A percentile compares a stretch with the other conserved stretches of the same genome.
These are phyloP conservation scores for Sisyra nigra DNA, from an alignment of 2,888 invertebrate genomes.

Conservation along the genomic window DNA sequence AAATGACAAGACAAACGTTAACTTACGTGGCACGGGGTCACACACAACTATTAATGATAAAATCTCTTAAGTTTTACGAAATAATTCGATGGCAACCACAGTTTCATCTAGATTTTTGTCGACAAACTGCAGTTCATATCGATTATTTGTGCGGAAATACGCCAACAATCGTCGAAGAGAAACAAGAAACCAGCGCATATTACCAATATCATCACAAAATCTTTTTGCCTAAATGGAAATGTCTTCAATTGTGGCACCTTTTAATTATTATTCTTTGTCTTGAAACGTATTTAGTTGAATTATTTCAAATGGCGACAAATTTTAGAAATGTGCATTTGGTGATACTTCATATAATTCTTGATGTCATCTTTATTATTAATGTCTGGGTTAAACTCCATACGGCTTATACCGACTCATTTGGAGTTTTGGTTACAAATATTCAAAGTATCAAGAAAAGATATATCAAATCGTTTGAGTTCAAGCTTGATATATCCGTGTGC, in stretches of 20 bases:
- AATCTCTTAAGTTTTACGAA: slow-evolving; percentile 12
- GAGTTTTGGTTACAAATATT: slow-evolving; percentile 12
- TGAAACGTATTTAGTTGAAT: background rate
- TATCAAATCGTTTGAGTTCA: slow-evolving; percentile 12
- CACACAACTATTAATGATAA: slow-evolving; percentile 14
- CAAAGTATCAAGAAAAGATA: slow-evolving; percentile 13
- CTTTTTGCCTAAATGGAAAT: slow-evolving; percentile 4
- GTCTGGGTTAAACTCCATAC: slow-evolving; percentile 14
- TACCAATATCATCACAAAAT: background rate
- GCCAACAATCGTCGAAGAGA: too few species aligned
- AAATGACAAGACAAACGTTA: slow-evolving; percentile 13
- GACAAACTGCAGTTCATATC: slow-evolving; percentile 11
- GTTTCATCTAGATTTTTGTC: slow-evolving; percentile 10
- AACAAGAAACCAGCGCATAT: background rate
- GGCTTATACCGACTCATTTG: slow-evolving; percentile 14
- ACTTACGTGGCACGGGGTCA: slow-evolving; percentile 16
- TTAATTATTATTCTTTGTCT: slow-evolving; percentile 8
- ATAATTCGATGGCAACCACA: slow-evolving; percentile 13
- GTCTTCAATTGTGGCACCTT: slow-evolving; percentile 3
- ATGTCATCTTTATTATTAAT: slow-evolving; percentile 13
- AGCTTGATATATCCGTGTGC: slow-evolving; percentile 11
- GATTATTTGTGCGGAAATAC: slow-evolving; percentile 11
- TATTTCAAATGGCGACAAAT: too few species aligned
- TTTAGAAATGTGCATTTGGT: background rate
- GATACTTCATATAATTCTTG: slow-evolving; percentile 11